These are phyloP conservation scores for Larimichthys polyactis DNA, from an alignment of 2,113 vertebrate genomes.

Conservation along the genomic window DNA sequence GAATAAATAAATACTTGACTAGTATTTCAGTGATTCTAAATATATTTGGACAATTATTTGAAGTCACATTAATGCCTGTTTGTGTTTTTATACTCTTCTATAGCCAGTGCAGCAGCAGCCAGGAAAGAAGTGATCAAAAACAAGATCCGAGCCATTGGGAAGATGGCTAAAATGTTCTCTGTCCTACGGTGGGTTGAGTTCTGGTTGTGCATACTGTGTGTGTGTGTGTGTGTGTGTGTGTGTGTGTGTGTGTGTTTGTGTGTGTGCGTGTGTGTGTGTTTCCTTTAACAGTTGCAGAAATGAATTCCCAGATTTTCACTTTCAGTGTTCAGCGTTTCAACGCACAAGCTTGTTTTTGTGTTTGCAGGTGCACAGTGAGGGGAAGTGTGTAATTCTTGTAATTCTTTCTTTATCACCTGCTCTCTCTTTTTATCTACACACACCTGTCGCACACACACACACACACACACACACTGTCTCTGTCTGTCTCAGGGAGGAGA, in stretches of 20 bases:
- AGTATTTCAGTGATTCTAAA: not conserved
- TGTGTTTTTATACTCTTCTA: constrained; percentile 15
- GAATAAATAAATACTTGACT: not conserved
- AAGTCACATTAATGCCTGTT: not conserved
- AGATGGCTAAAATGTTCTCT: constrained; percentile 90
- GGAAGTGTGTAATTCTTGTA: constrained; percentile 55
- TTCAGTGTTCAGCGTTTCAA: constrained; percentile 19
- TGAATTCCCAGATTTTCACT: not conserved
- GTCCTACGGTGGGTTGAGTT: constrained; percentile 82
- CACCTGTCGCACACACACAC: constrained; percentile 8
- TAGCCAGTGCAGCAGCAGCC: constrained; percentile 87
- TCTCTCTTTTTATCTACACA: constrained; percentile 17
- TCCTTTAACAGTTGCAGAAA: not conserved
- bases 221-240: not conserved
- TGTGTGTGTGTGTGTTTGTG: not conserved
- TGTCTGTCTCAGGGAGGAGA: constrained; percentile 83
- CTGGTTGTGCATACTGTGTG: not conserved
- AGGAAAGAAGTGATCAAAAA: constrained; percentile 89
- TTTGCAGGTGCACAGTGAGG: constrained; percentile 41
- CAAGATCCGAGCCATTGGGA: constrained; percentile 88
- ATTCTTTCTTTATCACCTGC: constrained; percentile 24
- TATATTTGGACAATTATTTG: not conserved
- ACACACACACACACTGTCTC: constrained; percentile 3
- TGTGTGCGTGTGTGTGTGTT: too few relatives aligned
- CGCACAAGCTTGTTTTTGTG: not conserved